Conservation (phyloP, 2,797 vertebrate genomes). For the Hippoglossus hippoglossus region DNA sequence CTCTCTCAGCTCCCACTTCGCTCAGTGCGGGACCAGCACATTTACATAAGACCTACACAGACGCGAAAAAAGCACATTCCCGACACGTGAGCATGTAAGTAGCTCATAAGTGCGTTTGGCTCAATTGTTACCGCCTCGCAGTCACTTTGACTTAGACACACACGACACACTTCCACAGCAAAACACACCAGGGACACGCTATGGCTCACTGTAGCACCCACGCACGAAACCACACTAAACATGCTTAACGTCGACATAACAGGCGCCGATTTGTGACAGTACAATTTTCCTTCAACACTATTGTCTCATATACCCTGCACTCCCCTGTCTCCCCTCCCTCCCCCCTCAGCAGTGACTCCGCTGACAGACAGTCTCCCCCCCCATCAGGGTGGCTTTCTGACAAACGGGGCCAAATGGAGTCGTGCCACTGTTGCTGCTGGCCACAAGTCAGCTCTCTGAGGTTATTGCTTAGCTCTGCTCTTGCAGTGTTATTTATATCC, state of each 20-base stretch:
- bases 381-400: constrained; percentile 73
- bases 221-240: not conserved
- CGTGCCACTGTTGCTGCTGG: constrained; percentile 72
- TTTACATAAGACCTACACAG: constrained; percentile 59
- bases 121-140: constrained; percentile 28
- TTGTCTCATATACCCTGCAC: not conserved
- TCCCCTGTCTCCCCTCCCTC: not conserved
- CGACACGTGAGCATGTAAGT: constrained; percentile 56
- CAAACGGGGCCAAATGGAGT: constrained; percentile 80
- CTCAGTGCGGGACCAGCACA: constrained; percentile 33
- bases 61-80: constrained; percentile 49
- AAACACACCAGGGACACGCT: not conserved
- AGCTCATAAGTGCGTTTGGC: constrained; percentile 56
- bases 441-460: constrained; percentile 60
- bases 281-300: not conserved
- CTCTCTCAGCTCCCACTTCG: not conserved
- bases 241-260: not conserved
- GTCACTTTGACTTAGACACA: constrained; percentile 37
- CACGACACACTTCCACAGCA: constrained; percentile 2
- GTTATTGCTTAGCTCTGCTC: constrained; percentile 64
- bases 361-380: constrained; percentile 57
- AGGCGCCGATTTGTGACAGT: not conserved
- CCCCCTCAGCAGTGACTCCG: not conserved
- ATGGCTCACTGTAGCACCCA: not conserved
- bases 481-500: constrained; percentile 63